Base-by-base conservation (phyloP, 2,797 vertebrate species). In the Schizopygopsis malacanthus region DNA sequence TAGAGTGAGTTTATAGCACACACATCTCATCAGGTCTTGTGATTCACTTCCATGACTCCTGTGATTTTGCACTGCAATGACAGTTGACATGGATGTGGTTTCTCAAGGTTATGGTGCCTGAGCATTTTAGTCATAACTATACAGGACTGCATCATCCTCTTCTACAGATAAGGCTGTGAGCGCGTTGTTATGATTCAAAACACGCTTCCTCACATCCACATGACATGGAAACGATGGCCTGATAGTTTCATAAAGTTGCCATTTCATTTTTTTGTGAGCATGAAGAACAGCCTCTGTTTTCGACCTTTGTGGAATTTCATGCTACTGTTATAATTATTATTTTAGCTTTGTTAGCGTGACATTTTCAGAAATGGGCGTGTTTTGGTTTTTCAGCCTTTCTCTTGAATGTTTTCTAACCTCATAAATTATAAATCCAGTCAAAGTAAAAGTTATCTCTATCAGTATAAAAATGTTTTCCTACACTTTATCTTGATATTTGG, bases 321-420 rank as follows among this genome's bases (percentile, higher is more conserved):
- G 47, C 54, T 81, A 28, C 33, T 76, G 83, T 54, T 85, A 67
- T 84, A 0, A 33, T 33, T 85, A 78, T 81, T 73, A 82, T 63
- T 72, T 33, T 22, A 85, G 59, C 79, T 72, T 76, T 89, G 75
- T 79, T 81, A 65, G n/a, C n/a, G 11, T 84, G 87, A 81, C 77
- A 75, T 84, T 87, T 84, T 76, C 81, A 70, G 3, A 9, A 76
- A 20, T 73, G 37, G 70, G 52, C 20, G 78, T 73, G 70, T 70
- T 33, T 50, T 47, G 18, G 18, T 56, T 69, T 56, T 69, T 70
- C 45, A 78, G 43, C 78, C 50, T 85, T 84, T 61, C n/a, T 45
- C 37, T 47, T 10, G 56, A 54, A 45, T 13, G 82, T 15, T 52
- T 69, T 56, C 18, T 63, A 75, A 82, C 18, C 39, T 22, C 59